Conservation (phyloP, 2,797 vertebrate genomes). For the Melanotaenia boesemani region DNA sequence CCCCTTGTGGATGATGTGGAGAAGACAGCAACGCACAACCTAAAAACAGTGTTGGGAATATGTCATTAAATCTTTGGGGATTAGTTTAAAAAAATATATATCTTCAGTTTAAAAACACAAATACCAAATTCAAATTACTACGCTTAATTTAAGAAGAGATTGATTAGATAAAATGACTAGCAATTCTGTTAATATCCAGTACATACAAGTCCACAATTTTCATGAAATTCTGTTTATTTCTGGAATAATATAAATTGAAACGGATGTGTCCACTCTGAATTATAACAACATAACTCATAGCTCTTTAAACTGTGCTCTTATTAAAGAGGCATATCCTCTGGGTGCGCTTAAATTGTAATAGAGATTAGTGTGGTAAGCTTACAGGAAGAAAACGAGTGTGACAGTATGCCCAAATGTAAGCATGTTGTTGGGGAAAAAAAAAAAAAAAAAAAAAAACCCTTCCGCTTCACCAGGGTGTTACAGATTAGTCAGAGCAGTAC, state of each 20-base stretch:
- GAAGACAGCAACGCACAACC: slow-evolving; percentile 90
- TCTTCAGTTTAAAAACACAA: neutral
- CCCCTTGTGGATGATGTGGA: slow-evolving; percentile 92
- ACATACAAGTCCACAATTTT: neutral
- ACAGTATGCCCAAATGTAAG: slow-evolving; percentile 35
- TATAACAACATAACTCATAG: slow-evolving; percentile 17
- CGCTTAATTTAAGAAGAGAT: neutral
- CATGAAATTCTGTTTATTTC: slow-evolving; percentile 3
- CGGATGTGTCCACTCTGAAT: slow-evolving; percentile 1
- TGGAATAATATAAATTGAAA: neutral
- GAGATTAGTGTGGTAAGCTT: slow-evolving; percentile 44
- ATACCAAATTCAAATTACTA: neutral
- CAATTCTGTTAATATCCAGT: neutral
- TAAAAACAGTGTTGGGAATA: slow-evolving; percentile 28
- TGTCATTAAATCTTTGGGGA: neutral
- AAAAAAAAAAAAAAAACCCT: slow-evolving; percentile 33
- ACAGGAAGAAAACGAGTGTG: slow-evolving; percentile 20
- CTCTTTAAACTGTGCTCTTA: slow-evolving; percentile 20
- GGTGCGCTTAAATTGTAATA: slow-evolving; percentile 38
- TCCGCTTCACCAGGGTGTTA: slow-evolving; percentile 48
- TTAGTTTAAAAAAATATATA: too few species aligned
- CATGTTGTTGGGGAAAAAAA: slow-evolving; percentile 15
- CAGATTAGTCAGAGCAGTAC: slow-evolving; percentile 52
- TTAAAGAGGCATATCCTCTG: slow-evolving; percentile 27
- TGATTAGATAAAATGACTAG: neutral